Evolutionary conservation across 1,140 invertebrate species (phyloP).

Genomic region (Drosophila pseudoobscura): DNA sequence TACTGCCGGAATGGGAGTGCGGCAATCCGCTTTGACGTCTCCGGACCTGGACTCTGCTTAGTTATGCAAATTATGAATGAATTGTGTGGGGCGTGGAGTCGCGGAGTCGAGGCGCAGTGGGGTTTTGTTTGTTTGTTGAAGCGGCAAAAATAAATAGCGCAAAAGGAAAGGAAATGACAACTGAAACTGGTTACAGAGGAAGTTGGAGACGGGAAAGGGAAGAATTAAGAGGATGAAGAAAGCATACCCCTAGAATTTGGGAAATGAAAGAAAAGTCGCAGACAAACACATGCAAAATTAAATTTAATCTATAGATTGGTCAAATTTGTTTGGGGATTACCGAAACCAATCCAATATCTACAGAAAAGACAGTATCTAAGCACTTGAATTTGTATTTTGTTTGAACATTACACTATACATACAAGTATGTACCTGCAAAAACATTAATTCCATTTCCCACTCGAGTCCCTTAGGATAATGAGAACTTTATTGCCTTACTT

Average conservation of each 20-base stretch:
- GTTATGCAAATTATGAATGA: conserved; percentile 61
- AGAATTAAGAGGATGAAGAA: conserved; percentile 1
- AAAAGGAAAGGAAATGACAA: conserved; percentile 65
- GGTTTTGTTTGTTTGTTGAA: conserved; percentile 75
- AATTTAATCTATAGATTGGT: too few species aligned
- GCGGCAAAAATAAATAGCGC: conserved; percentile 75
- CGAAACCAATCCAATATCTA: too few species aligned
- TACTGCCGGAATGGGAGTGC: not conserved
- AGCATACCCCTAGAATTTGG: not conserved
- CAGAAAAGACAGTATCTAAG: too few species aligned
- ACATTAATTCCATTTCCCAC: conserved; percentile 14
- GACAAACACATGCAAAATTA: too few species aligned
- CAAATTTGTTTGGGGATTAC: too few species aligned
- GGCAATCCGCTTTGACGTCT: conserved; percentile 43
- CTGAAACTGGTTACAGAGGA: conserved; percentile 15
- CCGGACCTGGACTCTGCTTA: conserved; percentile 34
- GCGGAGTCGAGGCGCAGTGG: conserved; percentile 25
- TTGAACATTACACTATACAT: not conserved
- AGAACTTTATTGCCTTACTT: conserved; percentile 16
- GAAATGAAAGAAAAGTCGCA: not conserved
- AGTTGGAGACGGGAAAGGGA: not conserved
- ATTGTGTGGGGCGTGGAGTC: conserved; percentile 12
- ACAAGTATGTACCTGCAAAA: not conserved
- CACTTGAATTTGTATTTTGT: not conserved
- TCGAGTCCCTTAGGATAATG: conserved; percentile 23